Evolutionary conservation across 2,113 vertebrate genomes (phyloP).

Genomic region (Tautogolabrus adspersus): DNA sequence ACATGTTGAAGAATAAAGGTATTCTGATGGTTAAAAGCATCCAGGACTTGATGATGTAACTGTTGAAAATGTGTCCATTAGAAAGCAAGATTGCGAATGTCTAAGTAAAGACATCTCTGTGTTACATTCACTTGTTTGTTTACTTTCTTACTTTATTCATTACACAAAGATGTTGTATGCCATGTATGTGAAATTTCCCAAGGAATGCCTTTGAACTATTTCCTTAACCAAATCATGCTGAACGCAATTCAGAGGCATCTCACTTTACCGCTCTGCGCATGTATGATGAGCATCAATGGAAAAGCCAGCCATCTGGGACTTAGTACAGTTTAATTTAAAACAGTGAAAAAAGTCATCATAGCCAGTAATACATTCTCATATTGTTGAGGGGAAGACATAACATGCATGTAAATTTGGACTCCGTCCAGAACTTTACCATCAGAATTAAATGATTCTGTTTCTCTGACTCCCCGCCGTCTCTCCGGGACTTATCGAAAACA

Average conservation of each 20-base stretch:
- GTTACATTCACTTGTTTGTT: background rate
- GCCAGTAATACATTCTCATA: background rate
- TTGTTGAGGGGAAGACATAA: constrained; percentile 1
- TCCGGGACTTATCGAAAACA: constrained; percentile 34
- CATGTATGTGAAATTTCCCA: background rate
- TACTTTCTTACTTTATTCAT: background rate
- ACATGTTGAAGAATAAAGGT: background rate
- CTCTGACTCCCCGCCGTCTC: constrained; percentile 18
- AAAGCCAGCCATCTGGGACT: too few species aligned
- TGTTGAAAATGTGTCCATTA: background rate
- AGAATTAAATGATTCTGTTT: constrained; percentile 23
- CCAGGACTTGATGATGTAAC: background rate
- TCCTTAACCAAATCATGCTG: background rate
- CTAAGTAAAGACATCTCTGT: background rate
- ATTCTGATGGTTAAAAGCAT: background rate
- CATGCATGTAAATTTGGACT: background rate
- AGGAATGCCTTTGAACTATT: background rate
- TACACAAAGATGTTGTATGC: too few species aligned
- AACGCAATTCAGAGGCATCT: background rate
- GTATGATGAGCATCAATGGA: too few species aligned
- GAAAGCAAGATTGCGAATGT: background rate
- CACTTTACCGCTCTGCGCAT: too few species aligned
- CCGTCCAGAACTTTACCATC: background rate
- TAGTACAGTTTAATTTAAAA: too few species aligned
- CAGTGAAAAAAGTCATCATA: background rate